These are phyloP conservation scores for Trachemys scripta DNA, from an alignment of 2,113 vertebrate genomes.

Conservation along the genomic window DNA sequence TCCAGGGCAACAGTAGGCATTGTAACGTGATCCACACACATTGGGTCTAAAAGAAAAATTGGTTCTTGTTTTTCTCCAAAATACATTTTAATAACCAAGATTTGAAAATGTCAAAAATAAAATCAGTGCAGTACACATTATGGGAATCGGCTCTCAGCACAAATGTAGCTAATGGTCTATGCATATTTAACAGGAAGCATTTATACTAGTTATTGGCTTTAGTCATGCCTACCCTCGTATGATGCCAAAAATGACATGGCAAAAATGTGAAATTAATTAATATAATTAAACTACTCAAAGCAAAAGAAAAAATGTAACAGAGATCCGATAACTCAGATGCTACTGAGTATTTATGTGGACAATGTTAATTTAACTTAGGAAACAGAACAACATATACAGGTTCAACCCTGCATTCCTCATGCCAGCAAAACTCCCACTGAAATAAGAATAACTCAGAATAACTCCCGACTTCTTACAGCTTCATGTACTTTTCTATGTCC, in stretches of 20 bases:
- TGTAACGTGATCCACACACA: constrained; percentile 96
- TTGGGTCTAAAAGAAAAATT: constrained; percentile 87
- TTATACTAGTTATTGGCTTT: not conserved
- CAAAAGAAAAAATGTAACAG: not conserved
- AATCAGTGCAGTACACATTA: constrained; percentile 4
- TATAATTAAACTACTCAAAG: not conserved
- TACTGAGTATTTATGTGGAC: not conserved
- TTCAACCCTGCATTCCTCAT: not conserved
- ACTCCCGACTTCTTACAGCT: not conserved
- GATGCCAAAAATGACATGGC: not conserved
- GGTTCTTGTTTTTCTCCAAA: constrained; percentile 20
- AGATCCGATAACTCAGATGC: not conserved
- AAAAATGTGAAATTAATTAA: not conserved
- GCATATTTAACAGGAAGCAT: not conserved
- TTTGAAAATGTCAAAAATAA: not conserved
- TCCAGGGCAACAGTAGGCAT: constrained; percentile 96
- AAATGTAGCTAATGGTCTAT: not conserved
- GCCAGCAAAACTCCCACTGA: not conserved
- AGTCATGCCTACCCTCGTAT: not conserved
- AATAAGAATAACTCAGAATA: not conserved
- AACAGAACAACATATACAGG: not conserved
- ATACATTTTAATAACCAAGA: constrained; percentile 11
- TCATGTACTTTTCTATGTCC: not conserved
- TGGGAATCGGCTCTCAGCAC: constrained; percentile 1
- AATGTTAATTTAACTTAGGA: not conserved